Percentiles rank a stretch among this genome's conserved stretches.
phyloP scores from a whole-genome alignment of 1,140 invertebrate species.

The Pseudomyrmex concolor region DNA sequence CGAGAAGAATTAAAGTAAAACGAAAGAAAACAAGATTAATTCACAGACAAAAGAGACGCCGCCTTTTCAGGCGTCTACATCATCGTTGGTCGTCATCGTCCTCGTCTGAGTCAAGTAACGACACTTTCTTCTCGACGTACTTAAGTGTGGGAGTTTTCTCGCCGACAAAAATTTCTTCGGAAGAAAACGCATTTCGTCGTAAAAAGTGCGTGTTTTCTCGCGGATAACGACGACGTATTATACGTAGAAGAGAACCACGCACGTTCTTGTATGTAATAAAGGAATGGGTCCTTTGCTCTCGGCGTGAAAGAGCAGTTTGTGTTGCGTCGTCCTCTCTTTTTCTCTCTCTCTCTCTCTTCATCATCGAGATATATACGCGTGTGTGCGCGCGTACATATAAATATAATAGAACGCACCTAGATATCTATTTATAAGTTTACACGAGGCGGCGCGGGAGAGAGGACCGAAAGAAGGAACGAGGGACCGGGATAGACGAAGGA shows the following conservation, averaged over 20 bases:
- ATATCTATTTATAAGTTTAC: conserved; percentile 81
- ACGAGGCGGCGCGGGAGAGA: conserved; percentile 62
- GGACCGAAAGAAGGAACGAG: background rate
- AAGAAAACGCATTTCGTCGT: background rate
- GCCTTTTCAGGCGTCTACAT: background rate
- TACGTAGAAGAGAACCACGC: conserved; percentile 28
- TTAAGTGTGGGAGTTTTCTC: conserved; percentile 5
- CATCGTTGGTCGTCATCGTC: background rate
- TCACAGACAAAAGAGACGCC: conserved; percentile 4
- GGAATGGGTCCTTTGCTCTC: too few species aligned
- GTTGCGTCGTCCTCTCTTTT: background rate
- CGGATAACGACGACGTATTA: conserved; percentile 21
- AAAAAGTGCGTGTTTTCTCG: background rate
- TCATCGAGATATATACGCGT: background rate
- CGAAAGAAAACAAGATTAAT: conserved; percentile 29
- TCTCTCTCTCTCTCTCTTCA: conserved; percentile 4
- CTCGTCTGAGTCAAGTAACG: background rate
- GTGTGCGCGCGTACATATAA: conserved; percentile 71
- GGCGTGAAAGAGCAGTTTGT: conserved; percentile 25
- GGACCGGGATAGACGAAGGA: conserved; percentile 17
- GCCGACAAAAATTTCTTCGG: background rate
- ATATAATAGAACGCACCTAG: conserved; percentile 80
- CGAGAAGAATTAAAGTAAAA: background rate
- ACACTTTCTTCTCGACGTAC: background rate
- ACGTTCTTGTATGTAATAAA: background rate